phyloP scores from a whole-genome alignment of 2,797 vertebrate genomes.

The Syndactyla subalaris region DNA sequence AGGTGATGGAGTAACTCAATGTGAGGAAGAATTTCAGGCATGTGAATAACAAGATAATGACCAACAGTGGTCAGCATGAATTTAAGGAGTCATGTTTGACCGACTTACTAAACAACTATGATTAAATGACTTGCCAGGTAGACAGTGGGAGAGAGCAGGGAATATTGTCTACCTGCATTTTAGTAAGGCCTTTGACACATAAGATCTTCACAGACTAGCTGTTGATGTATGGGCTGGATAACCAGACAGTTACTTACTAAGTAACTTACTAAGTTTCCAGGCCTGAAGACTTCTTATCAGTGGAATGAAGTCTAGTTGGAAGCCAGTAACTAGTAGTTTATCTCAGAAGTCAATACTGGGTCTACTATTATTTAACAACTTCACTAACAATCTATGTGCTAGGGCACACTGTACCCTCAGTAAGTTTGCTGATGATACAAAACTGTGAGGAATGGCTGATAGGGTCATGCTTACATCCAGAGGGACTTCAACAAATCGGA shows the following conservation, averaged over 20 bases:
- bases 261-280: neutral
- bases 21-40: neutral
- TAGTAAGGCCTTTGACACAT: neutral
- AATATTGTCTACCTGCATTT: neutral
- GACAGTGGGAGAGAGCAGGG: neutral
- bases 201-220: neutral
- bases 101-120: neutral
- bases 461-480: neutral
- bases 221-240: neutral
- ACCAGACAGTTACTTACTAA: neutral
- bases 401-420: neutral
- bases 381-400: neutral
- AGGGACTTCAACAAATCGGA: neutral
- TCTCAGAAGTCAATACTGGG: neutral
- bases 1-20: neutral
- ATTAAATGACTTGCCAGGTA: neutral
- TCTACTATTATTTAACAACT: neutral
- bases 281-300: neutral
- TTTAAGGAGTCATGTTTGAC: neutral
- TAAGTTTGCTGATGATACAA: neutral
- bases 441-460: neutral
- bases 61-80: neutral
- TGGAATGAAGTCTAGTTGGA: neutral
- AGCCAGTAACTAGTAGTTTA: neutral
- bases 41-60: neutral